Conservation (phyloP, 2,888 invertebrate species). For the Zootermopsis nevadensis region DNA sequence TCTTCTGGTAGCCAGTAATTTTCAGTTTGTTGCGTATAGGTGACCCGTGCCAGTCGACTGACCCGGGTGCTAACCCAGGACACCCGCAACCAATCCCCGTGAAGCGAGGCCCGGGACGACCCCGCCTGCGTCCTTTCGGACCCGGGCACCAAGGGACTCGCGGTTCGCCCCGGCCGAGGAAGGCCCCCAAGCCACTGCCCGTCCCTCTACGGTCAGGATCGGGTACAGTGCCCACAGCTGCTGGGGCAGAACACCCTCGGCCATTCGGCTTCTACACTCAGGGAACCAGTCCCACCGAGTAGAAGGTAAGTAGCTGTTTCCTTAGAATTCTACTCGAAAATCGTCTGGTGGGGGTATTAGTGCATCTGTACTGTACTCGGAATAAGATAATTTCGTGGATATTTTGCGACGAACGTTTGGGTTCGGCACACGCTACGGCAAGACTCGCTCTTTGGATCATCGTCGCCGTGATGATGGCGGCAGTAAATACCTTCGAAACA, state of each 20-base stretch:
- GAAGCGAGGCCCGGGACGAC: slow-evolving; percentile 76
- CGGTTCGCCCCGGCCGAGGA: slow-evolving; percentile 68
- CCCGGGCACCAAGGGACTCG: slow-evolving; percentile 74
- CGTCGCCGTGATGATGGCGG: no score
- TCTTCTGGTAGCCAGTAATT: no score
- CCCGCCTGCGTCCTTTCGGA: slow-evolving; percentile 73
- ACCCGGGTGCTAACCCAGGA: background rate
- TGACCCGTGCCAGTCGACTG: slow-evolving; percentile 33
- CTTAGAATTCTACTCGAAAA: no score
- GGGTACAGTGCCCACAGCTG: slow-evolving; percentile 19
- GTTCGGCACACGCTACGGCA: no score
- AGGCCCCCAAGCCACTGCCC: slow-evolving; percentile 55
- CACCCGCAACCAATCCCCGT: slow-evolving; percentile 57
- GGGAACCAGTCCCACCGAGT: background rate
- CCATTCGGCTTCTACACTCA: slow-evolving; percentile 54
- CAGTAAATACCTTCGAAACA: no score
- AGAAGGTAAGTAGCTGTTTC: background rate
- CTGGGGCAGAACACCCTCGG: slow-evolving; percentile 31
- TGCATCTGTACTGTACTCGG: no score
- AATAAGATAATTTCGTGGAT: no score
- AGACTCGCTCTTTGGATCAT: no score
- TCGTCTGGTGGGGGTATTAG: no score
- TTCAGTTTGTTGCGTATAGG: background rate
- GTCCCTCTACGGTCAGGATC: slow-evolving; percentile 49
- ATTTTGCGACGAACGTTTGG: no score